Evolutionary conservation across 2,888 invertebrate species (phyloP), one percentile per base, ranked within the genome.

Genomic region (Gibbula magus): DNA sequence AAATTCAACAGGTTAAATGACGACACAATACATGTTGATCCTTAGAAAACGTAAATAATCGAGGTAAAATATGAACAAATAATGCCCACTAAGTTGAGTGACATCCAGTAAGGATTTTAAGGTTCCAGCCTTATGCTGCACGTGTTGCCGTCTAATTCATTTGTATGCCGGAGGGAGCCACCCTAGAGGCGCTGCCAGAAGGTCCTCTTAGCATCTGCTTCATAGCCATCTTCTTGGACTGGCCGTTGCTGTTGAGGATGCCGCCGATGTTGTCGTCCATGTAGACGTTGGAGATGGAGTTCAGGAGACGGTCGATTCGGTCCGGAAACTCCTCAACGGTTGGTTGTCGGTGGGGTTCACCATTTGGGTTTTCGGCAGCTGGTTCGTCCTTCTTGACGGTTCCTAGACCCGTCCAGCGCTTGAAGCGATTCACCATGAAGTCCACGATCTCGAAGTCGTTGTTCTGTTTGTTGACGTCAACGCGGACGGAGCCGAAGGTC

Each of bases 391-490:
- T 74, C 10, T n/a, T 16, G 5, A 66, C 67, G n/a, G 78, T 75
- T 18, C 87, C 86, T 22, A 88, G 77, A 13, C 88, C 88, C 18
- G 88, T 88, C 88, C 88, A 88, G 67, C 83, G 66, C 79, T 88
- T 87, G 76, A 89, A 89, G 32, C 88, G 84, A 20, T 25, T 79
- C 39, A 92, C 39, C 86, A 93, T 91, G 85, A 92, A 93, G 77
- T 91, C 89, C 8, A 93, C 91, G 81, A 93, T 91, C 84, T 93
- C 93, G 83, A 92, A 91, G 79, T 93, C 93, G 82, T 93, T 93
- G 80, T 86, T 83, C 82, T 92, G 92, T 79, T 90, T 89, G 56
- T 80, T 83, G 75, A 89, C 81, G 84, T 93, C 91, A 25, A 84
- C 86, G 10, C 91, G 84, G 22, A 93, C 92, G 3, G 84, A 82